phyloP scores from a whole-genome alignment of 23 tunicate species.

The Styela plicata region DNA sequence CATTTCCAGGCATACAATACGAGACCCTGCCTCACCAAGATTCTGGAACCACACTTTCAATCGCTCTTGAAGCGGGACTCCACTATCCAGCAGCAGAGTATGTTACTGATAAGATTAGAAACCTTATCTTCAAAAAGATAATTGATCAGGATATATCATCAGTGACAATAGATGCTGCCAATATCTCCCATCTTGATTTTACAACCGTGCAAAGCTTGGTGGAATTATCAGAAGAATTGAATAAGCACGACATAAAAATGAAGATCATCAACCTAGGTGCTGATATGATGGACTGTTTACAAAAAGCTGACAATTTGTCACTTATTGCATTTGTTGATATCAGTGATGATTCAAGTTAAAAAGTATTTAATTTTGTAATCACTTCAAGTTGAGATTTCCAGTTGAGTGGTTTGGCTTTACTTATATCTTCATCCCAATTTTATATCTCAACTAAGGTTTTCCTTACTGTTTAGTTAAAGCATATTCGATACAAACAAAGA shows the following conservation, averaged over 20 bases:
- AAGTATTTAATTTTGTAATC: neutral
- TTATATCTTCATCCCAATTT: neutral
- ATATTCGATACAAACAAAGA: no score
- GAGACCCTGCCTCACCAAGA: neutral
- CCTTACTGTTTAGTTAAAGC: no score
- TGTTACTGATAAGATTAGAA: constrained; percentile 23
- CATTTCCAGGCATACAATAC: constrained; percentile 44
- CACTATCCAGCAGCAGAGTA: no score
- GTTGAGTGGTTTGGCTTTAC: neutral
- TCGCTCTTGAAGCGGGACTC: no score
- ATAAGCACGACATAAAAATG: constrained; percentile 14
- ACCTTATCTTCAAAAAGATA: no score
- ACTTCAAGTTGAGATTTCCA: neutral
- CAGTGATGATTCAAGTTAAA: no score
- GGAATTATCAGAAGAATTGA: constrained; percentile 48
- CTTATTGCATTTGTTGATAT: no score
- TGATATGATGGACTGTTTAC: neutral
- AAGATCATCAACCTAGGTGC: neutral
- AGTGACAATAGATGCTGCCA: constrained; percentile 40
- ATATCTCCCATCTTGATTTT: constrained; percentile 52
- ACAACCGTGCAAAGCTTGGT: constrained; percentile 36
- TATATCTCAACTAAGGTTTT: no score
- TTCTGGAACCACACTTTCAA: neutral
- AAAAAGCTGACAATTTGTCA: no score
- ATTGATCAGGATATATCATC: no score